Evolutionary conservation across 2,888 invertebrate species (phyloP).

Genomic region (Peribatodes rhomboidaria): DNA sequence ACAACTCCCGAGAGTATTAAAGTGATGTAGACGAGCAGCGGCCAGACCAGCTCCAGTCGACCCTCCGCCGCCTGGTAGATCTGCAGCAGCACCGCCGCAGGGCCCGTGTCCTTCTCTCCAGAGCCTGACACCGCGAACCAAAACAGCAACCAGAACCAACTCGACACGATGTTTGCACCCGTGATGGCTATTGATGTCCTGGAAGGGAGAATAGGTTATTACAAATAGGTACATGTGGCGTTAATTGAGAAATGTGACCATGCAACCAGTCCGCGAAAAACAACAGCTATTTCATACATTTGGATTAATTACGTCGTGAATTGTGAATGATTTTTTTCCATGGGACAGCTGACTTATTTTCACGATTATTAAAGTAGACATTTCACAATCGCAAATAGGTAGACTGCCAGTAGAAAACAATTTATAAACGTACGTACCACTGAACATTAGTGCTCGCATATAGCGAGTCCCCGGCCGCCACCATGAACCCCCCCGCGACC

Average conservation of each 20-base stretch:
- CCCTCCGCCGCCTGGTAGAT: conserved; percentile 60
- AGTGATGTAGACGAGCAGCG: conserved; percentile 60
- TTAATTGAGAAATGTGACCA: too few species aligned
- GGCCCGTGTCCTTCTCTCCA: conserved; percentile 54
- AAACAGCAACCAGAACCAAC: conserved; percentile 67
- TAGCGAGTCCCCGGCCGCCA: conserved; percentile 69
- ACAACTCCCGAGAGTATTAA: conserved; percentile 70
- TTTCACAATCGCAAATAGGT: too few species aligned
- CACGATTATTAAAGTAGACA: too few species aligned
- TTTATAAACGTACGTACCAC: conserved; percentile 60
- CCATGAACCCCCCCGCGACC: conserved; percentile 72
- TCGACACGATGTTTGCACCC: conserved; percentile 59
- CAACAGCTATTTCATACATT: too few species aligned
- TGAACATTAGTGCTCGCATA: conserved; percentile 70
- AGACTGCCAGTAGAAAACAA: too few species aligned
- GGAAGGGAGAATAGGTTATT: conserved; percentile 36
- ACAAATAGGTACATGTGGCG: too few species aligned
- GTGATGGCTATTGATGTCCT: conserved; percentile 68
- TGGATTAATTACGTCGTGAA: too few species aligned
- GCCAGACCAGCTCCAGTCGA: conserved; percentile 59
- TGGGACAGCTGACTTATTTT: too few species aligned
- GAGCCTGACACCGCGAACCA: conserved; percentile 67
- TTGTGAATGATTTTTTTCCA: too few species aligned
- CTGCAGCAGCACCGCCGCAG: conserved; percentile 64
- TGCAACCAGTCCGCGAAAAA: too few species aligned